Base-by-base conservation (phyloP, 2,797 vertebrate genomes). In the Diglossa cyanea region DNA sequence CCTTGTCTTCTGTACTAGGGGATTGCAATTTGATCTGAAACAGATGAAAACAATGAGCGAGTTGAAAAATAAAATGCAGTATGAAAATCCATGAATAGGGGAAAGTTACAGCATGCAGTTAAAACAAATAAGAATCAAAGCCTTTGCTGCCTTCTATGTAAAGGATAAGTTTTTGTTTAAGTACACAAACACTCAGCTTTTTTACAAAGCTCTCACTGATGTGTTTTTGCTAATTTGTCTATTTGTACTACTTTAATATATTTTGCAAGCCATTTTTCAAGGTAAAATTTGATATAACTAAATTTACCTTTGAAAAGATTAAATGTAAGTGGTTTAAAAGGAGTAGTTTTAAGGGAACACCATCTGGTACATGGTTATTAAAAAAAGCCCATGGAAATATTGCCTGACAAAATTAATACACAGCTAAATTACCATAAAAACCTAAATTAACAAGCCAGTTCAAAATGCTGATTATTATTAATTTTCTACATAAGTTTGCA, bases 221-320 rank as follows among this genome's bases (percentile, higher is more conserved):
- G 20, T 66, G 2, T 88, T 66, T 81, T 66, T 78, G 25, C 17
- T 88, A 72, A 75, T 95, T 80, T 90, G 8, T 53, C 28, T 86
- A 16, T 68, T 92, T 90, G 65, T 81, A 66, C 57, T 70, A 47
- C 20, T 86, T 66, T n/a, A 66, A 65, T 80, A 33, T 65, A 86
- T 85, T 88, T 89, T 65, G 4, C 39, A 51, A 78, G 23, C 24
- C 65, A 79, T 91, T 93, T 93, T 92, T 75, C 57, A 86, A 58
- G 51, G 57, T 90, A 94, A 88, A 68, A 93, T 54, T 55, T 72
- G 13, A 40, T 73, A 28, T 76, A 90, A 74, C 53, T 84, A 60
- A 93, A 80, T 87, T 73, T 93, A 93, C 79, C 40, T 95, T 89
- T 93, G 76, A 73, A 96, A 94, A 90, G 24, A 92, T 95, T 63